Evolutionary conservation across 2,888 invertebrate species (phyloP).

Genomic region (Stratiomys singularior): DNA sequence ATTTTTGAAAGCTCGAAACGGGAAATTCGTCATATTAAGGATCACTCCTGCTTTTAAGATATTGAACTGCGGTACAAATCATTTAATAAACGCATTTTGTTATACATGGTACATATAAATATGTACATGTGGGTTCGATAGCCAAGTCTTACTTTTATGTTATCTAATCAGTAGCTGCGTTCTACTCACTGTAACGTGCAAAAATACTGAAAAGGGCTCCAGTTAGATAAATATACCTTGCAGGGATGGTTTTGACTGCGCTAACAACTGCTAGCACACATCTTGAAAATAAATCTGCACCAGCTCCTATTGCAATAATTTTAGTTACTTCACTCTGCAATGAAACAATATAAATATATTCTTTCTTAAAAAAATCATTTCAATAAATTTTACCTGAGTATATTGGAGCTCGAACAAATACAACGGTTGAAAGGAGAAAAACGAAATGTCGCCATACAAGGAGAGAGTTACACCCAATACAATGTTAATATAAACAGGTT

Average conservation of each 20-base stretch:
- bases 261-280: slow-evolving; percentile 72
- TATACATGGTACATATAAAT: too few relatives aligned
- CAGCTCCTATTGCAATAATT: slow-evolving; percentile 76
- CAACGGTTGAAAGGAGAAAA: slow-evolving; percentile 76
- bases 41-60: too few relatives aligned
- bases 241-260: slow-evolving; percentile 71
- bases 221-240: slow-evolving; percentile 73
- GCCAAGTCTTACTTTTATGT: neutral
- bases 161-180: neutral
- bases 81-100: too few relatives aligned
- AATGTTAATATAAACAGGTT: slow-evolving; percentile 75
- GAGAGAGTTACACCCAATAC: slow-evolving; percentile 76
- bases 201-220: slow-evolving; percentile 75
- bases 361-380: too few relatives aligned
- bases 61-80: too few relatives aligned
- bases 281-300: slow-evolving; percentile 75
- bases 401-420: slow-evolving; percentile 62
- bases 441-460: slow-evolving; percentile 76
- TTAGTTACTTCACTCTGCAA: slow-evolving; percentile 71
- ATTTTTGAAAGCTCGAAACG: too few relatives aligned
- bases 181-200: slow-evolving; percentile 73
- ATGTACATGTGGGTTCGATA: too few relatives aligned
- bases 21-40: too few relatives aligned
- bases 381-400: slow-evolving; percentile 56
- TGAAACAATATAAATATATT: neutral